A percentile compares a stretch with the other conserved stretches of the same genome.
These are phyloP conservation scores for Rhizomys pruinosus DNA, from an alignment of 2,113 vertebrate genomes.

Conservation along the genomic window DNA sequence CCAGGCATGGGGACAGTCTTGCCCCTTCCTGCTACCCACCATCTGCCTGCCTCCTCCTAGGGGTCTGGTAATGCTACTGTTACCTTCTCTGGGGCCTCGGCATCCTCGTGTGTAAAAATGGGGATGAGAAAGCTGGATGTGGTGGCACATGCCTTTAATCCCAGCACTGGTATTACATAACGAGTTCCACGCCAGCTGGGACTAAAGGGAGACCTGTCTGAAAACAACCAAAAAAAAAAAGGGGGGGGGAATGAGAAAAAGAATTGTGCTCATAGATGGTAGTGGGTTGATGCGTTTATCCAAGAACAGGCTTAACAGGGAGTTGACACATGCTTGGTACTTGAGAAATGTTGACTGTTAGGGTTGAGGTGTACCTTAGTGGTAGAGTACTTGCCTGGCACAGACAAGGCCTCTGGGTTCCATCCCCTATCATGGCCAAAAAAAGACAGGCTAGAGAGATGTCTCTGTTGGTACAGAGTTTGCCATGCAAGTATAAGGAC, in stretches of 20 bases:
- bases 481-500: background rate
- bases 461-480: background rate
- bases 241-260: background rate
- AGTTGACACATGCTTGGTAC: background rate
- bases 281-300: background rate
- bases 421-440: background rate
- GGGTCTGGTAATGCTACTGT: background rate
- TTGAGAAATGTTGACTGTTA: background rate
- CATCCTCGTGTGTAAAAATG: background rate
- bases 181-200: too few species aligned
- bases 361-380: background rate
- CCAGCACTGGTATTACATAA: too few species aligned
- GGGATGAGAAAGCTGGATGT: too few species aligned
- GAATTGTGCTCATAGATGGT: background rate
- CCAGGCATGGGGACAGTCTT: constrained; percentile 7
- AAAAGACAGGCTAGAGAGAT: background rate
- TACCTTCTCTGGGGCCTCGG: background rate
- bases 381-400: background rate
- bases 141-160: too few species aligned
- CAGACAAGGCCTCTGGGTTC: background rate
- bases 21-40: background rate
- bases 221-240: too few species aligned
- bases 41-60: too few species aligned
- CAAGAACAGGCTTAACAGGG: background rate
- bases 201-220: too few species aligned